Evolutionary conservation across 2,888 invertebrate genomes (phyloP).

Genomic region (Diarsia dahlii): DNA sequence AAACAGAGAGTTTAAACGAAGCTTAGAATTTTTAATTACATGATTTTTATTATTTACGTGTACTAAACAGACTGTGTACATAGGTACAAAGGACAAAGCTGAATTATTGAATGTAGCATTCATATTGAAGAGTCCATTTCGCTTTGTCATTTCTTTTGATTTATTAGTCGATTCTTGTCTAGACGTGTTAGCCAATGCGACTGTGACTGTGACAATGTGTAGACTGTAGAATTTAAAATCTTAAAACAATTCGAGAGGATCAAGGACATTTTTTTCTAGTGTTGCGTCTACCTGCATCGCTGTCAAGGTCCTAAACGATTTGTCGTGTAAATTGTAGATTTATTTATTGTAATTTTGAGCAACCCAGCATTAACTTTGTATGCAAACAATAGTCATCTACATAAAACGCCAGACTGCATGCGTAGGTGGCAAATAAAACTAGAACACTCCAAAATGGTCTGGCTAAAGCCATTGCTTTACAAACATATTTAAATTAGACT

Average conservation of each 20-base stretch:
- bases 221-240: slow-evolving; percentile 3
- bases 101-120: neutral
- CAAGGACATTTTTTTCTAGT: neutral
- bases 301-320: neutral
- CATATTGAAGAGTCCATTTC: neutral
- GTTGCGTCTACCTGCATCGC: neutral
- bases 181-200: neutral
- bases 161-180: neutral
- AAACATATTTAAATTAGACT: slow-evolving; percentile 31
- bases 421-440: slow-evolving; percentile 32
- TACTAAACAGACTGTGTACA: neutral
- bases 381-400: slow-evolving; percentile 9
- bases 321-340: neutral
- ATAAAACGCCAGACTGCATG: slow-evolving; percentile 1
- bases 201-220: too few relatives aligned
- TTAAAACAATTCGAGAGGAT: neutral
- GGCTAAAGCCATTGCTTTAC: slow-evolving; percentile 20
- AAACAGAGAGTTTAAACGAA: slow-evolving; percentile 1
- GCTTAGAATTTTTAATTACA: slow-evolving; percentile 7
- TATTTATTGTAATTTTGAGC: neutral
- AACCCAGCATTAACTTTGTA: neutral
- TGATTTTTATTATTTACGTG: neutral
- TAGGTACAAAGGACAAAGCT: neutral
- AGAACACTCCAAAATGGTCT: slow-evolving; percentile 14
- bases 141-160: slow-evolving; percentile 7